Percentiles rank a stretch among this genome's conserved stretches.
Evolutionary conservation across 2,113 vertebrate species (phyloP).

Genomic region (Forbesichthys agassizii): DNA sequence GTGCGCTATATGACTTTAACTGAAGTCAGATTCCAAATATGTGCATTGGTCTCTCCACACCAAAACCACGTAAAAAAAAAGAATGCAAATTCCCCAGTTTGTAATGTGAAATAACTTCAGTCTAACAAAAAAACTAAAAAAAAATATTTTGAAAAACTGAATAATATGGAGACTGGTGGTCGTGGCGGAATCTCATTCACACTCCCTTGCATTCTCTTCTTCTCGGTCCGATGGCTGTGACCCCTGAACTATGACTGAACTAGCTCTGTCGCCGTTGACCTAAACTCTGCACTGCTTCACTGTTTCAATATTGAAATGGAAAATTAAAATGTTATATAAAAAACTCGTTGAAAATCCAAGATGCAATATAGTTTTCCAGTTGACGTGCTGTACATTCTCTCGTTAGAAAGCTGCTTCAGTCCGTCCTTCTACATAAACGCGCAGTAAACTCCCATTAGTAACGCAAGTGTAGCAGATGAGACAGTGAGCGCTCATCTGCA

Average conservation of each 20-base stretch:
- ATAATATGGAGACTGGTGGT: neutral
- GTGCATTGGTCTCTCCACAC: slow-evolving; percentile 48
- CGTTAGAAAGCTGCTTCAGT: slow-evolving; percentile 35
- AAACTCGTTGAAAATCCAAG: slow-evolving; percentile 54
- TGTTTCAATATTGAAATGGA: no score
- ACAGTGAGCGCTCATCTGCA: slow-evolving; percentile 54
- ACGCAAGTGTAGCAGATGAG: slow-evolving; percentile 27
- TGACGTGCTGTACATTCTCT: slow-evolving; percentile 29
- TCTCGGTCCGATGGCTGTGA: slow-evolving; percentile 64
- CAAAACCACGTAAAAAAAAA: slow-evolving; percentile 26
- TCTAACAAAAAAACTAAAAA: slow-evolving; percentile 22
- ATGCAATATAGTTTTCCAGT: slow-evolving; percentile 9
- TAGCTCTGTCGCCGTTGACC: slow-evolving; percentile 6
- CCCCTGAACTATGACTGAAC: slow-evolving; percentile 61
- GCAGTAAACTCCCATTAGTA: slow-evolving; percentile 56
- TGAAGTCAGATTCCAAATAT: neutral
- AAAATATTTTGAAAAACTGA: slow-evolving; percentile 8
- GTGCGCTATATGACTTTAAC: no score
- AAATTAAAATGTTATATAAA: no score
- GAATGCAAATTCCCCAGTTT: slow-evolving; percentile 46
- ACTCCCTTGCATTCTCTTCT: slow-evolving; percentile 25
- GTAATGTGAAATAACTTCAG: slow-evolving; percentile 21
- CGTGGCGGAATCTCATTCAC: slow-evolving; percentile 11
- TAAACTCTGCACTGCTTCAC: slow-evolving; percentile 42
- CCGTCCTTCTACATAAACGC: slow-evolving; percentile 29